Evolutionary conservation across 2,797 vertebrate genomes (phyloP).

Genomic region (Phrynocephalus forsythii): DNA sequence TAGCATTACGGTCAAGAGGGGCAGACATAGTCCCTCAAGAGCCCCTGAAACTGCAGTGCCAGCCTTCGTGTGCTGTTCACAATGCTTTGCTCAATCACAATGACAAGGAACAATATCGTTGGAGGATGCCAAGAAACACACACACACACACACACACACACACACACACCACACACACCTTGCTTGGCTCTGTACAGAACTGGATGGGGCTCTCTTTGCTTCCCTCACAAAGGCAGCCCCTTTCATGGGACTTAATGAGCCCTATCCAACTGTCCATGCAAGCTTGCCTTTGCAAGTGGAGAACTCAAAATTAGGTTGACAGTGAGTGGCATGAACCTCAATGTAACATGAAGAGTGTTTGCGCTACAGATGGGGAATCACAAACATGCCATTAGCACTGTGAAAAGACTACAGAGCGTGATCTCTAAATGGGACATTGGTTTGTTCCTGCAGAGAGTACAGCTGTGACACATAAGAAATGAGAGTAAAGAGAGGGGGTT

Average conservation of each 20-base stretch:
- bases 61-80: too few species aligned
- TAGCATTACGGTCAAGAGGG: neutral
- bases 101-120: neutral
- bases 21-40: neutral
- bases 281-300: slow-evolving; percentile 57
- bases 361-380: slow-evolving; percentile 52
- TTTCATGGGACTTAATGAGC: slow-evolving; percentile 52
- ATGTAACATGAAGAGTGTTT: slow-evolving; percentile 68
- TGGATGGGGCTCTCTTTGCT: slow-evolving; percentile 35
- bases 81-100: neutral
- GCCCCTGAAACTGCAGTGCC: too few species aligned
- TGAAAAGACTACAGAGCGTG: slow-evolving; percentile 58
- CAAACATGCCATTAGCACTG: slow-evolving; percentile 57
- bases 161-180: neutral
- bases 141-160: neutral
- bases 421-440: slow-evolving; percentile 49
- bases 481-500: slow-evolving; percentile 8
- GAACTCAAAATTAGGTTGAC: slow-evolving; percentile 69
- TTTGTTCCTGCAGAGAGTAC: slow-evolving; percentile 33
- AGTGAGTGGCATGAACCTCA: slow-evolving; percentile 60
- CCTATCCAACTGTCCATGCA: slow-evolving; percentile 54
- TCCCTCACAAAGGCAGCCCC: slow-evolving; percentile 16
- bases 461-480: slow-evolving; percentile 50
- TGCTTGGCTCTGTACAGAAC: neutral
- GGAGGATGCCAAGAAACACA: neutral